Evolutionary conservation across 2,888 invertebrate species (phyloP), one percentile per base, ranked within the genome.

Genomic region (Cheilosia vernalis): DNA sequence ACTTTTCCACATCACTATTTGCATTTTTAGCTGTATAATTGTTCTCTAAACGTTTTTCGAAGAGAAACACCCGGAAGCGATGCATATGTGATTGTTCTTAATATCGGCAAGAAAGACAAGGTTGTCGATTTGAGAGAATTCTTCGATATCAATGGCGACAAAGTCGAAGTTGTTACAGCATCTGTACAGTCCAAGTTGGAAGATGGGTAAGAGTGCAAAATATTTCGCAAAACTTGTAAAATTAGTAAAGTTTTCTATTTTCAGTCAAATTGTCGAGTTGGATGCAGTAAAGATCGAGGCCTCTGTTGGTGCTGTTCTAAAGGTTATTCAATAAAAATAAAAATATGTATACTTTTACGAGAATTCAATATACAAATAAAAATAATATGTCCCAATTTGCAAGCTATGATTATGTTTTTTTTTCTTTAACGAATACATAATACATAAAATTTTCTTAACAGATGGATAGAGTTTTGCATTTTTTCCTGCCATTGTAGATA

Each of bases 21-120:
- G 9, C 5, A 5, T 10, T 42, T 15, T 10, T 33, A 53, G 5
- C n/a, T 24, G 2, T 37, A 19, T 5, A 17, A 58, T 21, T 1
- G 0, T 15, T 15, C 60, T 7, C 56, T 63, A 74, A 27, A 27
- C 6, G 13, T 13, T 13, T 13, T 10, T 37, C 13, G 9, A 7
- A 89, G 89, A 69, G 66, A 87, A 53, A 66, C 87, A 44, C 17
- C 60, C 13, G 87, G 85, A 13, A 79, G 87, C 61, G 87, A 86
- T 40, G 49, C 80, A 4, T 89, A 87, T 70, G 89, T 91, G 10
- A 89, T 93, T 56, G 87, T 94, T 27, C 91, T 94, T 87, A 95
- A 95, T 89, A 89, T 94, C 27, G 93, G 91, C 0, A 88, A 89
- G 10, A 87, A 90, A 40, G 90, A 92, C 5, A 92, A 93, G 82